phyloP scores from a whole-genome alignment of 1,140 invertebrate species.

The Scaptodrosophila lebanonensis region DNA sequence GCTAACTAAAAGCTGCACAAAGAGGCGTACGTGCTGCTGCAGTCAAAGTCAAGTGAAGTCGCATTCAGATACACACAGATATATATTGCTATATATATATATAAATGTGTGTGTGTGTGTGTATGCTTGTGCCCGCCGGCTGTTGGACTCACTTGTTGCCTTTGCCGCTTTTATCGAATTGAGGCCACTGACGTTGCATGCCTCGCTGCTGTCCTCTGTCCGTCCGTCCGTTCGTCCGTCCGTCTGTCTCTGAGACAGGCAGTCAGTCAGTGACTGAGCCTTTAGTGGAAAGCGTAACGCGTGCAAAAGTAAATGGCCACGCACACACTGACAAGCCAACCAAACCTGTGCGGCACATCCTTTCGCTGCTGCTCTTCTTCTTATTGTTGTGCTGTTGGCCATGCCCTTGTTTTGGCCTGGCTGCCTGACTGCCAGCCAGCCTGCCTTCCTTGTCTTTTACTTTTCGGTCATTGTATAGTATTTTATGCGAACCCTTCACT shows the following conservation, averaged over 20 bases:
- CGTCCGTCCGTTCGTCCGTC: constrained; percentile 38
- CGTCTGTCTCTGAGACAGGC: neutral
- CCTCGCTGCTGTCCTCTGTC: constrained; percentile 12
- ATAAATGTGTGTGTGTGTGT: neutral
- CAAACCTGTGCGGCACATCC: constrained; percentile 18
- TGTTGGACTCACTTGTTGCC: constrained; percentile 45
- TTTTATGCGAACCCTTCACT: constrained; percentile 58
- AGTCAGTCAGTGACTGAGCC: constrained; percentile 22
- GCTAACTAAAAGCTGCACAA: constrained; percentile 19
- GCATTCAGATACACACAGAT: constrained; percentile 7
- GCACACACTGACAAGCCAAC: constrained; percentile 4
- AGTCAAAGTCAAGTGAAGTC: neutral
- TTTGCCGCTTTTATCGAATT: constrained; percentile 65
- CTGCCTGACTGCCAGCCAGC: neutral
- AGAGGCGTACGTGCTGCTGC: constrained; percentile 5
- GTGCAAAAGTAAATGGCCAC: constrained; percentile 69
- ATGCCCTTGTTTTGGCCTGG: constrained; percentile 1
- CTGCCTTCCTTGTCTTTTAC: neutral
- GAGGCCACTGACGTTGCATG: constrained; percentile 44
- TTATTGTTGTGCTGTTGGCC: constrained; percentile 14
- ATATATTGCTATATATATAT: neutral
- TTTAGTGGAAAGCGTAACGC: constrained; percentile 65
- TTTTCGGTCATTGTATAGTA: constrained; percentile 3
- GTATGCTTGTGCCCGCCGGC: constrained; percentile 18
- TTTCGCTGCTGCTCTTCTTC: constrained; percentile 3